These are phyloP conservation scores for Mormyrops attenuatus DNA, from an alignment of 2,797 vertebrate species.

Conservation along the genomic window DNA sequence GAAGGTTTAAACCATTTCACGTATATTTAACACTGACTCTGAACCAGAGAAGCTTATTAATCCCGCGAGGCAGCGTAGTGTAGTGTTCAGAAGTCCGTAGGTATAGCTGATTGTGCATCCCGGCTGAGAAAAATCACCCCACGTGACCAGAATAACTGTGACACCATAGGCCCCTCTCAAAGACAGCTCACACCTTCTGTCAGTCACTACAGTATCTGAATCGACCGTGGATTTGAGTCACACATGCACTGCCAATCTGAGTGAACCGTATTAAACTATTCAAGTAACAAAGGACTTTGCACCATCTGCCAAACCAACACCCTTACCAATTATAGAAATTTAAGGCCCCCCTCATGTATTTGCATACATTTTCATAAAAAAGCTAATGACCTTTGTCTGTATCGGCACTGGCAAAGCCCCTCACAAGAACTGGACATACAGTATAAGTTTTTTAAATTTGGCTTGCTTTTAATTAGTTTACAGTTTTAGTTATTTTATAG, in stretches of 20 bases:
- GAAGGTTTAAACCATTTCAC: constrained; percentile 65
- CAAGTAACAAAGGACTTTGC: background rate
- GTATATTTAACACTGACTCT: constrained; percentile 65
- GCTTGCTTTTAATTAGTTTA: background rate
- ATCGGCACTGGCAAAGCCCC: background rate
- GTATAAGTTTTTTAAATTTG: background rate
- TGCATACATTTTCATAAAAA: background rate
- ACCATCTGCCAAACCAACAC: background rate
- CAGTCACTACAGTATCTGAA: background rate
- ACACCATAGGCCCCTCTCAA: background rate
- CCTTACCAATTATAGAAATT: background rate
- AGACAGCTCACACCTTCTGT: background rate
- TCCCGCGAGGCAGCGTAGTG: constrained; percentile 55
- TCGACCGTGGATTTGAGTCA: background rate
- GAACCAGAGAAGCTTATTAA: constrained; percentile 66
- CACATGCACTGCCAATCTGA: background rate
- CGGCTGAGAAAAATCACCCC: background rate
- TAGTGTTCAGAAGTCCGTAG: constrained; percentile 65
- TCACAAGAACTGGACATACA: background rate
- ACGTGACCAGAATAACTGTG: background rate
- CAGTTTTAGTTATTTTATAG: background rate
- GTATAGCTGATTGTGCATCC: constrained; percentile 27
- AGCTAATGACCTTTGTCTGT: background rate
- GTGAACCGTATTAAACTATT: background rate
- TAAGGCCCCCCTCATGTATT: background rate